Conservation (phyloP, 2,888 invertebrate species). For the Zygogramma bicolorata region DNA sequence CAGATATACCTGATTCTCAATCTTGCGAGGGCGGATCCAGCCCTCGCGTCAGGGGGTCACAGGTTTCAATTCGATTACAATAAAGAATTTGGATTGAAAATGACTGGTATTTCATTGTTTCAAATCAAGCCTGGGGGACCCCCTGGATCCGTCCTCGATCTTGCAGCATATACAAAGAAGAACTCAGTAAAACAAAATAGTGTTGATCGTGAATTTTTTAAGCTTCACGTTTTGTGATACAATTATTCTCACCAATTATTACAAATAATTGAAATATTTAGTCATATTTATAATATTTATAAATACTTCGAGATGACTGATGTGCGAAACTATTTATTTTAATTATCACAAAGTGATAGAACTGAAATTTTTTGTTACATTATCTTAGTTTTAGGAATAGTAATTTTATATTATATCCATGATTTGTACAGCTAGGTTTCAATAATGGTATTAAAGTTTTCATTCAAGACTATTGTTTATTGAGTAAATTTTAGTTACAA, state of each 20-base stretch:
- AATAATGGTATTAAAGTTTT: not conserved
- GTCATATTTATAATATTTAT: conserved; percentile 4
- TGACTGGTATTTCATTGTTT: not conserved
- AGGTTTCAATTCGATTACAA: too few relatives aligned
- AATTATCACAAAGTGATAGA: conserved; percentile 29
- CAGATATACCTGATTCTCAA: too few relatives aligned
- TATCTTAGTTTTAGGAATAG: conserved; percentile 5
- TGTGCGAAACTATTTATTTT: conserved; percentile 16
- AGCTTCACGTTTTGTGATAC: not conserved
- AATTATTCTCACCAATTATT: not conserved
- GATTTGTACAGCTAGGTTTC: not conserved
- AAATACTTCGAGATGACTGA: not conserved
- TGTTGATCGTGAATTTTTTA: not conserved
- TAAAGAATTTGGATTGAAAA: too few relatives aligned
- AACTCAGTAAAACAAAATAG: not conserved
- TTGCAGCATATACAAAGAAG: not conserved
- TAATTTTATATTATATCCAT: not conserved
- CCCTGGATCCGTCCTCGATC: too few relatives aligned
- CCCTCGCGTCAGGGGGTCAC: too few relatives aligned
- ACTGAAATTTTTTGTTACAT: conserved; percentile 24
- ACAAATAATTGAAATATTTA: not conserved
- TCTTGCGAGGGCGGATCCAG: too few relatives aligned
- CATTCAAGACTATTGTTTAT: not conserved
- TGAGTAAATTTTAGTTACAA: not conserved
- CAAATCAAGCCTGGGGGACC: not conserved